Conservation (phyloP, 2,888 invertebrate species). For the Malthinus seriepunctatus region DNA sequence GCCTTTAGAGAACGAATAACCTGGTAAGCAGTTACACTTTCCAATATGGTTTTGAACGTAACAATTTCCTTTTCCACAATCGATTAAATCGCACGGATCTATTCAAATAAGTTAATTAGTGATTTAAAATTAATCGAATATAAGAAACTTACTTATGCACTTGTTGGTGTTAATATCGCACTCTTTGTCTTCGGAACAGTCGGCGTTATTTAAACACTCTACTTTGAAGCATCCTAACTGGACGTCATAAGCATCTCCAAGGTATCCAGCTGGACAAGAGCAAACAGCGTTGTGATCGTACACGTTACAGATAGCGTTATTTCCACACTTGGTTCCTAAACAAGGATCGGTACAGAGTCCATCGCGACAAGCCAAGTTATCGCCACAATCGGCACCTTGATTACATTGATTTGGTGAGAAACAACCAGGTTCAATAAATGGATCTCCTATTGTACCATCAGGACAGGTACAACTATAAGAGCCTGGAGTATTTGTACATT, state of each 20-base stretch:
- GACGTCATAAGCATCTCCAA: slow-evolving; percentile 79
- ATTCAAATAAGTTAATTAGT: slow-evolving; percentile 25
- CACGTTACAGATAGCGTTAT: slow-evolving; percentile 75
- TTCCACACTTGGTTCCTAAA: slow-evolving; percentile 70
- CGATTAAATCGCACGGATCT: slow-evolving; percentile 80
- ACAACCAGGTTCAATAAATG: slow-evolving; percentile 74
- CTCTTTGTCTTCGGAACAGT: slow-evolving; percentile 74
- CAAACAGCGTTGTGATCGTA: slow-evolving; percentile 74
- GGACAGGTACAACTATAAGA: slow-evolving; percentile 82
- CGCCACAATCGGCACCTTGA: slow-evolving; percentile 73
- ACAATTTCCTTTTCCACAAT: slow-evolving; percentile 83
- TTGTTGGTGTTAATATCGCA: slow-evolving; percentile 78
- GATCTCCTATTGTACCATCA: slow-evolving; percentile 77
- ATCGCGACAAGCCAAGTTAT: slow-evolving; percentile 73
- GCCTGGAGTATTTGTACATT: slow-evolving; percentile 79
- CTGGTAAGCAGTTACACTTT: slow-evolving; percentile 74
- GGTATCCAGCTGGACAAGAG: slow-evolving; percentile 76
- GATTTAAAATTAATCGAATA: not conserved
- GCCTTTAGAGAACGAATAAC: slow-evolving; percentile 69
- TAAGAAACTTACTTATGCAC: slow-evolving; percentile 67
- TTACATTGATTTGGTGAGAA: slow-evolving; percentile 76
- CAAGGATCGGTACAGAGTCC: slow-evolving; percentile 86
- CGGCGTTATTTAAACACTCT: slow-evolving; percentile 77
- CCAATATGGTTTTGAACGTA: slow-evolving; percentile 72
- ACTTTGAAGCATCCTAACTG: slow-evolving; percentile 86